Base-by-base conservation (phyloP, 2,113 vertebrate genomes). In the Okapia johnstoni region DNA sequence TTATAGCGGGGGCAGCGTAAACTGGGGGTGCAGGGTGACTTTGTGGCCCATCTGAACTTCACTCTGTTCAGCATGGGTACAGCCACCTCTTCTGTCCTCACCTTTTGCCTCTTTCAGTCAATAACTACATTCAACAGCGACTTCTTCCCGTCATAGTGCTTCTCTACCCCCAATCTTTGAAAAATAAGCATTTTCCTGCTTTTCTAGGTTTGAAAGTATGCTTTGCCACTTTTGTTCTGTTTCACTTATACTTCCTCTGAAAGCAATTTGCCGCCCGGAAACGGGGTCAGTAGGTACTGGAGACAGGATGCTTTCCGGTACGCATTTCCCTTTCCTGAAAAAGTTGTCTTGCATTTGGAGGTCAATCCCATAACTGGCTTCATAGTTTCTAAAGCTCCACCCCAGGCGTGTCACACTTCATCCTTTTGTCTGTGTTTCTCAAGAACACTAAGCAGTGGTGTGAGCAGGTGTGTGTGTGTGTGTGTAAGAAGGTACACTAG, bases 391-490 rank as follows among this genome's bases (percentile, higher is more conserved):
- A 5, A 12, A 36, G 55, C 12, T 14, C 60, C 21, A 23, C 9
- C 13, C 0, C 2, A 28, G 16, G n/a, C 1, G 2, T 55, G 48
- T 3, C 40, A 16, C 1, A 0, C 46, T 54, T 86, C 17, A 26
- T 13, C 6, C 16, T 26, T 63, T 55, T 76, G 57, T 83, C 6
- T 25, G n/a, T 25, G n/a, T 61, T 87, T 84, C 48, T 88, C 76
- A 33, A 30, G 93, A 86, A 50, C 5, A 50, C n/a, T 36, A 11
- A 90, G 7, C 3, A 40, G 52, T 50, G 25, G 13, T 85, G 5
- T 50, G 14, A n/a, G 11, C 5, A 25, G 19, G 17, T 23, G 63
- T 3, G 15, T 52, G 17, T 58, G 25, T 80, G 10, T 79, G n/a
- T 73, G n/a, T 26, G 25, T 46, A 66, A 55, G 40, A 60, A 33